A percentile compares a stretch with the other conserved stretches of the same genome.
phyloP scores from a whole-genome alignment of 2,888 invertebrate genomes.

The Acleris sparsana region DNA sequence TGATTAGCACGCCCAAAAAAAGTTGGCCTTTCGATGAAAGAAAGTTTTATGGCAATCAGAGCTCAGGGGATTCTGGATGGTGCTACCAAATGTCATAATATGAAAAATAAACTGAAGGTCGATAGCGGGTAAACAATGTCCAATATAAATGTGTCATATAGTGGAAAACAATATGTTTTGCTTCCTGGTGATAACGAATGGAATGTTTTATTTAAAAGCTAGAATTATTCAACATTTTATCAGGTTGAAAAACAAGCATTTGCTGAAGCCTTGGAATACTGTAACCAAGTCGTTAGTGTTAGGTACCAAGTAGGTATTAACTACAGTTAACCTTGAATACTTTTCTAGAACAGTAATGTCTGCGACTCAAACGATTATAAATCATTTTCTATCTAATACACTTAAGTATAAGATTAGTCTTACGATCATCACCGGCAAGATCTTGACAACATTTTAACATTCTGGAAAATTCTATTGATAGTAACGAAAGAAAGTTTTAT shows the following conservation, averaged over 20 bases:
- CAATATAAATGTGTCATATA: conserved; percentile 24
- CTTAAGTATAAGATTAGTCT: no score
- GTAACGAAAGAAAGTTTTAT: neutral
- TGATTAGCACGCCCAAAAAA: conserved; percentile 23
- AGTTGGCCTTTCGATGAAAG: neutral
- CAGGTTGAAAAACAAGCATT: neutral
- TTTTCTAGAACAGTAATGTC: neutral
- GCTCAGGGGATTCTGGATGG: conserved; percentile 4
- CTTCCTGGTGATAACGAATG: conserved; percentile 33
- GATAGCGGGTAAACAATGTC: conserved; percentile 24
- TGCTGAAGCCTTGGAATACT: no score
- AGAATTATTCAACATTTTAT: neutral
- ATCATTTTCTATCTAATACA: neutral
- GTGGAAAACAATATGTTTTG: conserved; percentile 24
- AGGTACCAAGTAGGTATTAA: neutral
- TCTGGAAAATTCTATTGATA: no score
- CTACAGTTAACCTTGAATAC: neutral
- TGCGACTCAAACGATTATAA: neutral
- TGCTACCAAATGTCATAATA: conserved; percentile 24
- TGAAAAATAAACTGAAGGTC: conserved; percentile 33
- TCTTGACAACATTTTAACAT: no score
- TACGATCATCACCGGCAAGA: no score
- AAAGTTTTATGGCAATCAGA: neutral
- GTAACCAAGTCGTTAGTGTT: neutral
- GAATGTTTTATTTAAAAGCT: conserved; percentile 17